These are phyloP conservation scores for Pithys albifrons DNA, from an alignment of 2,113 vertebrate species.

Conservation along the genomic window DNA sequence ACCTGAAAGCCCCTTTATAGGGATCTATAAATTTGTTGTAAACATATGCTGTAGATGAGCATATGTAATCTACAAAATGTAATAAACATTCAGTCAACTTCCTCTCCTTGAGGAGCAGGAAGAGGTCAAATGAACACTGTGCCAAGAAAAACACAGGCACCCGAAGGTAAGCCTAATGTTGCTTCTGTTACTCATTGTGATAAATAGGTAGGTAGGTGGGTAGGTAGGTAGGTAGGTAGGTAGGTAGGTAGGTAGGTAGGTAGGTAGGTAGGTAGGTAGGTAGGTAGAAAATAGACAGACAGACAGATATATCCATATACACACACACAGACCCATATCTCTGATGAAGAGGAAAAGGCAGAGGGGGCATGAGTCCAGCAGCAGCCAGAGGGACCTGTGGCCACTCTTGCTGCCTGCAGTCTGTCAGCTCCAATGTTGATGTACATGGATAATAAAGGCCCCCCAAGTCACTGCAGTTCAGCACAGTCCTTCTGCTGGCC, in stretches of 20 bases:
- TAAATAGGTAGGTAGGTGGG: neutral
- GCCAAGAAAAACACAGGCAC: neutral
- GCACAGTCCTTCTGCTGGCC: neutral
- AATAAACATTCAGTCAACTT: neutral
- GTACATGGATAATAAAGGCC: fast-evolving
- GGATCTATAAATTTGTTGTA: conserved; percentile 26
- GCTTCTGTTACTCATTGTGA: neutral
- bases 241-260: no score
- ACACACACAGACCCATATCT: neutral
- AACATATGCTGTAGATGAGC: conserved; percentile 13
- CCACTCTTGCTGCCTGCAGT: neutral
- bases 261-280: no score
- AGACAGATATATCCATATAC: no score
- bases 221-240: no score
- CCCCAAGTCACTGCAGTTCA: neutral
- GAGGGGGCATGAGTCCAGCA: neutral
- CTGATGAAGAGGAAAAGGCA: neutral
- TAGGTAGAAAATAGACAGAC: no score
- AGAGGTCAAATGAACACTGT: neutral
- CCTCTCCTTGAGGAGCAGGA: neutral
- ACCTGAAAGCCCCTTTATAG: conserved; percentile 33
- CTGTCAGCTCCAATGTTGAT: neutral
- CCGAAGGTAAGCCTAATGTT: neutral
- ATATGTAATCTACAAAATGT: neutral
- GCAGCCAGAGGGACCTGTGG: neutral